phyloP scores from a whole-genome alignment of 2,797 vertebrate genomes.

The Agapornis canus region DNA sequence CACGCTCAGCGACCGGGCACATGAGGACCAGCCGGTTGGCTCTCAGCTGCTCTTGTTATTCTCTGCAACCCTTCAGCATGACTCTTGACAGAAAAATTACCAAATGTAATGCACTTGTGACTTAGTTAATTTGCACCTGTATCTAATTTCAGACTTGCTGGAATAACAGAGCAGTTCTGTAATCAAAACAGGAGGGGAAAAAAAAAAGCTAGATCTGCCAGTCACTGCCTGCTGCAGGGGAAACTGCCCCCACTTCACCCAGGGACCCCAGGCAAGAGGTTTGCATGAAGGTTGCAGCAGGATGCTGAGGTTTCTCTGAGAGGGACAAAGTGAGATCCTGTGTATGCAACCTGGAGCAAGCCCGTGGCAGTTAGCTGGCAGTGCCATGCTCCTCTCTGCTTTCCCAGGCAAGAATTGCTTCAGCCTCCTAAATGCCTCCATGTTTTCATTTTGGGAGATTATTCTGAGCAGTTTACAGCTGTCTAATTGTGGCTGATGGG shows the following conservation, averaged over 20 bases:
- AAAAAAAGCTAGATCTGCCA: conserved; percentile 2
- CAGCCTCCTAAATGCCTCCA: neutral
- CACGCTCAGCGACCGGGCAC: neutral
- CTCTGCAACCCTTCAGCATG: conserved; percentile 40
- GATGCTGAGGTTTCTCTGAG: neutral
- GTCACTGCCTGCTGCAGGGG: neutral
- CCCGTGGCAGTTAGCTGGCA: neutral
- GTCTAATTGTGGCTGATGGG: neutral
- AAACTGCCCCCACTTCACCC: neutral
- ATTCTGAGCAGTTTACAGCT: neutral
- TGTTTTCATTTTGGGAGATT: neutral
- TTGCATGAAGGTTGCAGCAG: neutral
- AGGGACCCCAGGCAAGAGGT: neutral
- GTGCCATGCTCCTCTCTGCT: neutral
- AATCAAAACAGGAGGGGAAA: conserved; percentile 64
- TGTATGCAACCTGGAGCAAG: rapidly evolving
- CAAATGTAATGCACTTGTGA: conserved; percentile 65
- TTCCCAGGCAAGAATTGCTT: neutral
- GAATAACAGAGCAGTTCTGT: conserved; percentile 67
- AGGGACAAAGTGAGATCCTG: rapidly evolving
- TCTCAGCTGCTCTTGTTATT: conserved; percentile 8
- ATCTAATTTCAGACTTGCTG: conserved; percentile 72
- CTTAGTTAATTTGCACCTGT: conserved; percentile 75
- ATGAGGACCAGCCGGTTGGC: conserved; percentile 3
- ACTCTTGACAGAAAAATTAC: conserved; percentile 74